Base-by-base conservation (phyloP, 2,797 vertebrate genomes). In the Acanthurus lineatus region DNA sequence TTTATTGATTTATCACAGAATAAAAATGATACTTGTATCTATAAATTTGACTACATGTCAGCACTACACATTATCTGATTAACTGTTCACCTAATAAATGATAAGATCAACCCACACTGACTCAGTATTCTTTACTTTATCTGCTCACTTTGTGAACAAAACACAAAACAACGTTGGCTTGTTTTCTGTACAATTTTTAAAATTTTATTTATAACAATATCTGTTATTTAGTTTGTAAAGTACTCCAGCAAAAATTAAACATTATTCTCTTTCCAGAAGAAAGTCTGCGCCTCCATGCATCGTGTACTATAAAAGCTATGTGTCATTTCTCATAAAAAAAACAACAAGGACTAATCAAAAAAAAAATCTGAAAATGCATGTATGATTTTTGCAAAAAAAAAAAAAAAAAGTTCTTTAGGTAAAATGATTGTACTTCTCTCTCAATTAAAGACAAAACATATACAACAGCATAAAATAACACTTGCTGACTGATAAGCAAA, bases 121-220 rank as follows among this genome's bases (percentile, higher is more conserved):
- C 48, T 66, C 28, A 3, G 47, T 56, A 22, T 63, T 38, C 28
- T 57, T 82, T 16, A 35, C 2, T 69, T 11, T 3, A 42, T 73
- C 9, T 44, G 19, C 8, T 9, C 5, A 38, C 3, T 0, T 17
- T 53, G 45, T 45, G 56, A 62, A 75, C 11, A 77, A 44, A 77
- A 10, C 52, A 89, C 77, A 83, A 62, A 77, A 66, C 35, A 32
- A 60, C 60, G 22, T 0, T 5, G 25, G 19, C 2, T 80, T 75
- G n/a, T 86, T 88, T 93, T 91, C 89, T 93, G 92, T 94, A 93
- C 93, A 94, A 80, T 94, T 96, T 96, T 96, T 93, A 83, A 91
- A 94, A 92, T 96, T 97, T 98, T 97, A 97, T 97, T 97, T 97
- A 97, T 97, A 97, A 97, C 97, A 98, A 98, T 97, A 96, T 96